A percentile compares a stretch with the other conserved stretches of the same genome.
phyloP scores from a whole-genome alignment of 2,888 invertebrate genomes.

The Rhogogaster chlorosoma region DNA sequence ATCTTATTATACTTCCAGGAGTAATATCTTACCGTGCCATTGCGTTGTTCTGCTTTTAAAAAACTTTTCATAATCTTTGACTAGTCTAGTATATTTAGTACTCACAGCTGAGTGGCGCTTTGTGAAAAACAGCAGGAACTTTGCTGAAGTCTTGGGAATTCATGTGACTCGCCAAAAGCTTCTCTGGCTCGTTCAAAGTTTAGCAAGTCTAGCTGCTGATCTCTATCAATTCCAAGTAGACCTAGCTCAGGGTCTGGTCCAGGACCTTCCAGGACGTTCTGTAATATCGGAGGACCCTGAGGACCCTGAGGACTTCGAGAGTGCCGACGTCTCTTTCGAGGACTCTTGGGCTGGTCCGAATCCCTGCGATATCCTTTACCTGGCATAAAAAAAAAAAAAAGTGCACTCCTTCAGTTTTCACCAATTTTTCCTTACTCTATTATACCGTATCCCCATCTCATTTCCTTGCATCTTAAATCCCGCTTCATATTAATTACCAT shows the following conservation, averaged over 20 bases:
- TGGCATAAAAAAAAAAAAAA: slow-evolving; percentile 54
- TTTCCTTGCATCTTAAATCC: background rate
- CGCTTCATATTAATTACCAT: slow-evolving; percentile 59
- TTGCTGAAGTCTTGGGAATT: slow-evolving; percentile 72
- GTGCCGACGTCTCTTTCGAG: slow-evolving; percentile 69
- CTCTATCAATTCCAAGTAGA: slow-evolving; percentile 71
- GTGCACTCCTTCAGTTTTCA: background rate
- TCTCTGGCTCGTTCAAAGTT: slow-evolving; percentile 70
- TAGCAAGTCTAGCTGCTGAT: slow-evolving; percentile 72
- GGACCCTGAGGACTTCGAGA: slow-evolving; percentile 69
- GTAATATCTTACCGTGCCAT: background rate
- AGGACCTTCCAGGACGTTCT: slow-evolving; percentile 66
- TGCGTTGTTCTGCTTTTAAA: background rate
- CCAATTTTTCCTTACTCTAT: background rate
- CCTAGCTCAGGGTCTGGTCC: slow-evolving; percentile 62
- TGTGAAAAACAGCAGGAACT: slow-evolving; percentile 75
- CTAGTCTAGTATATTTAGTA: slow-evolving; percentile 53
- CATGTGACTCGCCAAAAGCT: slow-evolving; percentile 68
- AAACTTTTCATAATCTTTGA: background rate
- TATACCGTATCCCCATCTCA: background rate
- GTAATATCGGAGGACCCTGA: slow-evolving; percentile 58
- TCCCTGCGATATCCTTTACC: slow-evolving; percentile 70
- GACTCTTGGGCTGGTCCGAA: slow-evolving; percentile 71
- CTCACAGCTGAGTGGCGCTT: slow-evolving; percentile 74
- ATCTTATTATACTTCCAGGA: background rate